phyloP scores from a whole-genome alignment of 92 coral and sea anemone genomes.

The Pocillopora meandrina region DNA sequence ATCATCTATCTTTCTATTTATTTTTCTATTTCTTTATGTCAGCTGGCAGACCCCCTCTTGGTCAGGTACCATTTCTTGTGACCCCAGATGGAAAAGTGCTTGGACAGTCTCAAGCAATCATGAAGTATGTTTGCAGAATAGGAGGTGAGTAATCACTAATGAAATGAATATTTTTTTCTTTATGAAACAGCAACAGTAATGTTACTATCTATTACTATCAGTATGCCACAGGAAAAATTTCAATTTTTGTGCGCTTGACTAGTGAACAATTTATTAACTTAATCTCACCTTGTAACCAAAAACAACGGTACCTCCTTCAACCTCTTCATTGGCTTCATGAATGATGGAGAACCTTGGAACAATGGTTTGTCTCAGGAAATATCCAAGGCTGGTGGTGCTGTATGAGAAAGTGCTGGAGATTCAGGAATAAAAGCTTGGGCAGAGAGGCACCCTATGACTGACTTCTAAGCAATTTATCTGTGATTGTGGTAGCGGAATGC shows the following conservation, averaged over 20 bases:
- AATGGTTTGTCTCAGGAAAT: conserved; percentile 50
- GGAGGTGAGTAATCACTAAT: not conserved
- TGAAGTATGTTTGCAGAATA: conserved; percentile 24
- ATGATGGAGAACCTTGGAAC: conserved; percentile 26
- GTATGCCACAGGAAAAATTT: too few species aligned
- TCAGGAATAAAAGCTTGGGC: conserved; percentile 65
- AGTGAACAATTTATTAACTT: too few species aligned
- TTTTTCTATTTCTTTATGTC: not conserved
- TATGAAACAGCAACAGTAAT: too few species aligned
- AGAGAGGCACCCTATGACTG: conserved; percentile 32
- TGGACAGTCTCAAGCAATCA: conserved; percentile 29
- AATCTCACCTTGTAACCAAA: conserved; percentile 37
- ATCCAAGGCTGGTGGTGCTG: conserved; percentile 58
- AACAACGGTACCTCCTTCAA: conserved; percentile 72
- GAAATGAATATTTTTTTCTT: too few species aligned
- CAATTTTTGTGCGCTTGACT: too few species aligned
- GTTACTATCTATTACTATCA: too few species aligned
- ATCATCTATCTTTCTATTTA: not conserved
- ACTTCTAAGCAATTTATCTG: not conserved
- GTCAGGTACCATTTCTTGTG: conserved; percentile 33
- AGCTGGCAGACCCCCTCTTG: conserved; percentile 41
- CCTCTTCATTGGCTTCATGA: conserved; percentile 60
- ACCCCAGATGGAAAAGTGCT: conserved; percentile 35
- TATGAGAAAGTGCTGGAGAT: conserved; percentile 63
- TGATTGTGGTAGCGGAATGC: not conserved